Base-by-base conservation (phyloP, 2,113 vertebrate species). In the Rhinoderma darwinii region DNA sequence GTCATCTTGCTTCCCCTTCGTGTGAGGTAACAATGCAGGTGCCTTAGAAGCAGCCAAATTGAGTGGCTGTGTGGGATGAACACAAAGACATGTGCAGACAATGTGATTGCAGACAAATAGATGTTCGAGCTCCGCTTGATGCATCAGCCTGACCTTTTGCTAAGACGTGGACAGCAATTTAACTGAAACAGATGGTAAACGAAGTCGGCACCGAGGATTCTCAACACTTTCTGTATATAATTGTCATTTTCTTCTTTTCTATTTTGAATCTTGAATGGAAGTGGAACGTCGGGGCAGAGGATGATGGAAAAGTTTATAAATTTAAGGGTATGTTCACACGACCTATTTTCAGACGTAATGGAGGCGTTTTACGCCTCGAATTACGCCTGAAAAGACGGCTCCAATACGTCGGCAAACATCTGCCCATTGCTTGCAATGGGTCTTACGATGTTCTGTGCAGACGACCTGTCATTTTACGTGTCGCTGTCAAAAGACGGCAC, bases 21-120 rank as follows among this genome's bases (percentile, higher is more conserved):
- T 63, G 78, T 37, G 50, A 78, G 76, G 76, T 80, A n/a, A 56
- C 32, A 25, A 56, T 56, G 77, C 50, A 81, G 78, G 78, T 81
- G 78, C 17, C 37, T n/a, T 20, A 39, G 35, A n/a, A n/a, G 27
- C 2, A n/a, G 50, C 43, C 30, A 35, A 7, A 80, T 27, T n/a
- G 30, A 59, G 20, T 2, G 35, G 5, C 32, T 81, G 78, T 81
- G 78, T 81, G 54, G 78, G 78, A 59, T 25, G 54, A 63, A 17
- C 18, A 35, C 54, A 81, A 41, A 81, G 78, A 27, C 37, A 1
- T 35, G n/a, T n/a, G 35, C 4, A 41, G 15, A 41, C 63, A n/a
- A 9, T 7, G 56, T 63, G 25, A 27, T 77, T 77, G 27, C 22
- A 61, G 51, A 56, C 50, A 39, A 56, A 54, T 8, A 35, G 47